Percentiles rank a stretch among this genome's conserved stretches.
Evolutionary conservation across 2,888 invertebrate genomes (phyloP).

Genomic region (Drosophila pseudotalamancana): DNA sequence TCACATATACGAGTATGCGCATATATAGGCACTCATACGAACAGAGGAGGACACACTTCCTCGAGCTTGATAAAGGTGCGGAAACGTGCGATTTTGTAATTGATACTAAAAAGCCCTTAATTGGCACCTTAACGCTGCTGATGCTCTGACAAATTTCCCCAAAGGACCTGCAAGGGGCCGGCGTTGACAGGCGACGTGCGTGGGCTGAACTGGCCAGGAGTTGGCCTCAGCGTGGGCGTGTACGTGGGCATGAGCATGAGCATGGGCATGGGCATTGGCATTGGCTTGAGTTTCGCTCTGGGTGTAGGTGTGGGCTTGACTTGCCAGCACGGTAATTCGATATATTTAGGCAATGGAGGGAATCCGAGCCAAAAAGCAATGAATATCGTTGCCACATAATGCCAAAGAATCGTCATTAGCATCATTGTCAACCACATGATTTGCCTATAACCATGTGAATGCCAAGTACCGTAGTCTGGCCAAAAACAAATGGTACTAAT

Average conservation of each 20-base stretch:
- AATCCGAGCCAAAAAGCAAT: constrained; percentile 35
- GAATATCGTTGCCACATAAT: constrained; percentile 68
- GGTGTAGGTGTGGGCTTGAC: constrained; percentile 8
- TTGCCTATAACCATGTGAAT: constrained; percentile 20
- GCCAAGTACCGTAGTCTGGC: constrained; percentile 41
- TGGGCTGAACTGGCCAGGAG: constrained; percentile 39
- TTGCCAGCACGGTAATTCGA: constrained; percentile 57
- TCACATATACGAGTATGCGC: constrained; percentile 15
- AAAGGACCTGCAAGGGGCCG: constrained; percentile 67
- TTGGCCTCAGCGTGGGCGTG: constrained; percentile 7
- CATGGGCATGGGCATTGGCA: constrained; percentile 10
- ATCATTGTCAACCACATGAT: constrained; percentile 33
- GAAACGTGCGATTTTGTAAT: constrained; percentile 84
- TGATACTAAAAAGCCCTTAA: constrained; percentile 85
- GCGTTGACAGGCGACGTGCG: constrained; percentile 70
- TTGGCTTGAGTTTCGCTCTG: constrained; percentile 17
- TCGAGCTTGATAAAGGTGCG: constrained; percentile 66
- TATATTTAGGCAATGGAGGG: constrained; percentile 64
- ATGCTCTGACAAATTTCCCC: constrained; percentile 82
- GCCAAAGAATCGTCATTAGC: constrained; percentile 56
- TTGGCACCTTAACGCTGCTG: constrained; percentile 84
- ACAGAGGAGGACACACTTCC: constrained; percentile 20
- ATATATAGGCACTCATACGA: constrained; percentile 4
- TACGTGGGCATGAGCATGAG: constrained; percentile 1
- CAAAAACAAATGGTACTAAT: constrained; percentile 81